These are phyloP conservation scores for Poeciliopsis prolifica DNA, from an alignment of 2,113 vertebrate genomes.

Conservation along the genomic window DNA sequence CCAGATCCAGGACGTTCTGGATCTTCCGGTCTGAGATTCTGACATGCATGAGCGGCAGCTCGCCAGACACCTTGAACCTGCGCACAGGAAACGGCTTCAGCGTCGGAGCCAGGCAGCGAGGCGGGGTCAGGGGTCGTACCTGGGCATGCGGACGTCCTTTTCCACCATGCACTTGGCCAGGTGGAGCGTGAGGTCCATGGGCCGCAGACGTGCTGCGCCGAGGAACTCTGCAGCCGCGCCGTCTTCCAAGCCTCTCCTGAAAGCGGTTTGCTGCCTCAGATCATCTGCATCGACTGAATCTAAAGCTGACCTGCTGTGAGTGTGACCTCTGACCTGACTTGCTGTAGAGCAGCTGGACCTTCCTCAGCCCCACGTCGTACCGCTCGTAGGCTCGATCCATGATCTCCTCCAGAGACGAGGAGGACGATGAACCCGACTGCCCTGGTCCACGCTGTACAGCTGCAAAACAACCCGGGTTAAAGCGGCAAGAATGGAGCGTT, in stretches of 20 bases:
- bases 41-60: conserved; percentile 90
- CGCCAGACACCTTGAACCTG: conserved; percentile 94
- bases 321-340: conserved; percentile 83
- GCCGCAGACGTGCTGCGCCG: conserved; percentile 90
- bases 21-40: conserved; percentile 94
- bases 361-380: conserved; percentile 89
- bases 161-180: conserved; percentile 95
- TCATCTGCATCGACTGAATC: not conserved
- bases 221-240: conserved; percentile 84
- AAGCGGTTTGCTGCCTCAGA: not conserved
- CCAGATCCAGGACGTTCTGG: conserved; percentile 81
- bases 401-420: conserved; percentile 92
- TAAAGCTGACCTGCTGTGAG: not conserved
- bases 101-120: not conserved
- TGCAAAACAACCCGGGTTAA: conserved; percentile 44
- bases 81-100: rapidly evolving
- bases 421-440: conserved; percentile 62
- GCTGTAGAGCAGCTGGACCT: conserved; percentile 92
- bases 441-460: conserved; percentile 88
- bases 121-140: conserved; percentile 62
- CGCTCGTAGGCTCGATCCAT: conserved; percentile 97
- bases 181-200: conserved; percentile 90
- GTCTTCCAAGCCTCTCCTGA: conserved; percentile 90
- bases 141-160: conserved; percentile 91
- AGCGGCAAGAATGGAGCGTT: not conserved